Base-by-base conservation (phyloP, 1,140 invertebrate species). In the Drosophila sturtevanti region DNA sequence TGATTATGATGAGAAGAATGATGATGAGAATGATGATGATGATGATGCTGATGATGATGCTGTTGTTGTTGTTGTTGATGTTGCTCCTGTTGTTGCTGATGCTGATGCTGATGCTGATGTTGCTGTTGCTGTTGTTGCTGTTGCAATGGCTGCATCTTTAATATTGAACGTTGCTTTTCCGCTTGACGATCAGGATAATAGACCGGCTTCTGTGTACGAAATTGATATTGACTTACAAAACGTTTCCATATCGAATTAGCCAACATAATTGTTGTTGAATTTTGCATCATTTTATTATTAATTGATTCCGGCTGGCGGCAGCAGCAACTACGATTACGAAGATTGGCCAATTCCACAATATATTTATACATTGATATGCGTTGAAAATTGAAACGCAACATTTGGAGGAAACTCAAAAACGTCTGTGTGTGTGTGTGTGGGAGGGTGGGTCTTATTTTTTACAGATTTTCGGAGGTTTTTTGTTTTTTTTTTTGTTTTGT, bases 181-280 rank as follows among this genome's bases (percentile, higher is more conserved):
- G n/a, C 21, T 6, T 24, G 38, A 1, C 90, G 80, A 48, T 91
- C 77, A 4, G 90, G 90, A 71, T 91, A 91, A 55, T 91, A 91
- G 21, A 54, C 51, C 0, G 64, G 58, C 22, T 77, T 81, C 1
- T 77, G 48, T 0, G 37, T 63, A 22, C 81, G 77, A 55, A 91
- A 91, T 31, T 91, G 90, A 66, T 91, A 90, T 11, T 84, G 73
- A 35, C 65, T 72, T n/a, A 79, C 44, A n/a, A 74, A 54, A 11
- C 81, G 81, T 24, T 35, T 44, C 48, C 64, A 72, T 1, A 74
- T 34, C n/a, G 61, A 51, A 21, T 10, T 10, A 3, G 18, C 10
- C 41, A 18, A 16, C 2, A 16, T 1, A 0, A 10, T 18, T 21
- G 41, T 18, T 1, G 41, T 12, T 2, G 14, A 12, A 38, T 38